phyloP scores from a whole-genome alignment of 2,113 vertebrate genomes.

The Gasterosteus nipponicus region DNA sequence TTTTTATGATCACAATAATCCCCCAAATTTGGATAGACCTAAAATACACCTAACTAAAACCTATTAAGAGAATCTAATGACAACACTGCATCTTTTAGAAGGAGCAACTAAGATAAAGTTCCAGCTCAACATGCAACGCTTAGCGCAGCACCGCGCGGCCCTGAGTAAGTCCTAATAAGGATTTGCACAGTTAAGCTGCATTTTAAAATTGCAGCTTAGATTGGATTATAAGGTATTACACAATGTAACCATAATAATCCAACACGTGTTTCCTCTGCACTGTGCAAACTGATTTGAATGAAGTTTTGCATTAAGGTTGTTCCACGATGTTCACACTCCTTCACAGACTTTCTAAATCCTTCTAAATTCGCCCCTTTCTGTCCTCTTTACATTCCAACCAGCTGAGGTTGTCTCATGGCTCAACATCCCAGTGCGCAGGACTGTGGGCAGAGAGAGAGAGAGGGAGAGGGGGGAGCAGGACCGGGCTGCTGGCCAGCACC shows the following conservation, averaged over 20 bases:
- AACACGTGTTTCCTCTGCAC: neutral
- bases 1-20: too few species aligned
- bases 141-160: neutral
- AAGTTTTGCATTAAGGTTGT: too few species aligned
- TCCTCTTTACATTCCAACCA: neutral
- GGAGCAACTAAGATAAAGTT: neutral
- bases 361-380: neutral
- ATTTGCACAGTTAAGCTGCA: neutral
- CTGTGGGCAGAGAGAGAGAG: neutral
- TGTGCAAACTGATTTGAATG: neutral
- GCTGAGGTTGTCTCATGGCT: neutral
- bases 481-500: constrained; percentile 18
- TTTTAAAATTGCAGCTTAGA: neutral
- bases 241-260: neutral
- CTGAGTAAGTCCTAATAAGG: neutral
- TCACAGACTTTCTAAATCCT: neutral
- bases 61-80: too few species aligned
- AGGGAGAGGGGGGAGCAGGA: neutral
- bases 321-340: neutral
- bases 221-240: neutral
- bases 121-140: neutral
- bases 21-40: too few species aligned
- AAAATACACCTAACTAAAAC: too few species aligned
- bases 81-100: too few species aligned
- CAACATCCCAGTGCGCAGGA: neutral